Evolutionary conservation across 2,113 vertebrate species (phyloP).

Genomic region (Laticauda laticaudata): DNA sequence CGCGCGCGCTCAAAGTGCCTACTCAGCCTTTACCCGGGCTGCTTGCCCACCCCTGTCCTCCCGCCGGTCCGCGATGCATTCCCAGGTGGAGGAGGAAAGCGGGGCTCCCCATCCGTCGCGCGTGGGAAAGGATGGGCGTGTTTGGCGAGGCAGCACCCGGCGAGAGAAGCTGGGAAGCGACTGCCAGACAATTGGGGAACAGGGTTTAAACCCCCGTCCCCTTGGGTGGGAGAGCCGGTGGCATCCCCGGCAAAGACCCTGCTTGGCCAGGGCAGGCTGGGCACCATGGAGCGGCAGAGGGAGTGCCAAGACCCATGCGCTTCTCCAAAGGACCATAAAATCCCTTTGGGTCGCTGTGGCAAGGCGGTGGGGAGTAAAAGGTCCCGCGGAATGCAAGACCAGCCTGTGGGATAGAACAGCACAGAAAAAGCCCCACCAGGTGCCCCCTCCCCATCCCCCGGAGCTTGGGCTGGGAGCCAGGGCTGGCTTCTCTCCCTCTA

Average conservation of each 20-base stretch:
- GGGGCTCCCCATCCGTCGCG: background rate
- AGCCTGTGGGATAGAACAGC: background rate
- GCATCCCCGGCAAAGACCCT: background rate
- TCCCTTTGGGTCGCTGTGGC: background rate
- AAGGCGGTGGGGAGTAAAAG: background rate
- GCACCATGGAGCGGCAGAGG: background rate
- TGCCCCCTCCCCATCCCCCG: accelerated
- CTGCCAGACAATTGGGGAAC: background rate
- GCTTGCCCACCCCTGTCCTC: background rate
- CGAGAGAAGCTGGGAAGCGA: background rate
- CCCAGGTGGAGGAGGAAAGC: background rate
- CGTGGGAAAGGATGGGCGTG: background rate
- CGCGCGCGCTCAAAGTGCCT: background rate
- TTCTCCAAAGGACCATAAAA: too few relatives aligned
- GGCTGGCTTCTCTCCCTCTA: background rate
- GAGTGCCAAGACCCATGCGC: background rate
- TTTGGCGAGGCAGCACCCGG: background rate
- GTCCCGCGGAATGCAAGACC: background rate
- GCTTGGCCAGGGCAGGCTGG: background rate
- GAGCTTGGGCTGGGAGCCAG: background rate
- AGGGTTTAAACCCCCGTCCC: too few relatives aligned
- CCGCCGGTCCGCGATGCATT: background rate
- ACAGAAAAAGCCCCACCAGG: background rate
- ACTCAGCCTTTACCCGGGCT: background rate
- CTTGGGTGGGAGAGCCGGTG: background rate